Evolutionary conservation across 2,797 vertebrate genomes (phyloP), one percentile per base, ranked within the genome.

Genomic region (Spea hammondii): DNA sequence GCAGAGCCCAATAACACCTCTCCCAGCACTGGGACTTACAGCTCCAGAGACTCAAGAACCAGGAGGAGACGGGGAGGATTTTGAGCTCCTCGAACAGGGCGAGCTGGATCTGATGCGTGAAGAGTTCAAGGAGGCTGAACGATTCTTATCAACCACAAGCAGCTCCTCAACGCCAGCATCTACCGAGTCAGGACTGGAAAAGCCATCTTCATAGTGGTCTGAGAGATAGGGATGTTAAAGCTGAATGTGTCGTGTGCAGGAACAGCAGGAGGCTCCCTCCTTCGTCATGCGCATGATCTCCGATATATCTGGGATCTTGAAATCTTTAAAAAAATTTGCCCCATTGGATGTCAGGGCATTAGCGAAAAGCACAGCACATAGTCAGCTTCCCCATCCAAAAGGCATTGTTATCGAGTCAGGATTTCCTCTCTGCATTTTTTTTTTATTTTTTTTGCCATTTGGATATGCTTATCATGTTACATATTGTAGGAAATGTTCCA

Each of bases 21-120:
- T 80, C 89, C 95, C 84, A 86, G 87, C 66, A 93, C 93, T 84
- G 14, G 70, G 51, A 64, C 70, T 17, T 6, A 83, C 85, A 11
- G 86, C 87, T 81, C 83, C 78, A 0, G 89, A 87, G 70, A 85
- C 7, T 17, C 85, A 86, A 89, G 85, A 85, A 0, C 89, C 89
- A 71, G 90, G 91, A 6, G 85, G 91, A 88, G 32, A 89, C 84
- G 7, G 95, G 84, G 87, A 91, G 85, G 95, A 99, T 92, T 99
- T 99, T 90, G 98, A 98, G 94, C 94, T 99, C 84, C 93, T 99
- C 92, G 98, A 99, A 93, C 96, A 98, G 94, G 96, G 93, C 79
- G 98, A 99, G 94, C 92, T 99, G 92, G 97, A 99, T 86, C 93
- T 95, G 88, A 90, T 93, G 84, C 93, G 95, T 69, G 93, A 93